Evolutionary conservation across 2,797 vertebrate species (phyloP), one percentile per base, ranked within the genome.

Genomic region (Silurus lanzhouensis): DNA sequence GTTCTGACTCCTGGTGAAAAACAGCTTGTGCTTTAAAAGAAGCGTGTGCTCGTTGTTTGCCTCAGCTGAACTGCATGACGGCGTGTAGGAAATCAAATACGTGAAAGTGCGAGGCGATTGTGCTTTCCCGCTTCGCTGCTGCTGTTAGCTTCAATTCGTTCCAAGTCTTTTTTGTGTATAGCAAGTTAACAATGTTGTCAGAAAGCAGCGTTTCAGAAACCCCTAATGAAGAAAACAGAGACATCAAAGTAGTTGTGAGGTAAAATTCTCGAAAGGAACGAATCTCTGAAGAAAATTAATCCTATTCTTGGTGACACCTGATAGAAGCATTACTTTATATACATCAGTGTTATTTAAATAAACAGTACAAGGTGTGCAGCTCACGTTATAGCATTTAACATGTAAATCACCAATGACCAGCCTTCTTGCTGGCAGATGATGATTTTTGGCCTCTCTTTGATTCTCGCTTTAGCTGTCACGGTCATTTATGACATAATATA

Each of bases 1-100:
- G 19, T 60, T 71, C 38, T 68, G 66, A 80, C 83, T 83, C 46
- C 38, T 46, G 46, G 31, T 44, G 74, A 31, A 58, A 31, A 79
- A 58, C 52, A 77, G 74, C 58, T 68, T 60, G 64, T 19, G 74
- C 61, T 44, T 19, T 55, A 81, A 80, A 19, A 19, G 58, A 25
- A 68, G 14, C 14, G 15, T 57, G 60, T 80, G 67, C 57, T 55
- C 52, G 14, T 17, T 64, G 27, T 31, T 31, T 20, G 44, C 27
- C 25, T 38, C 4, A 70, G 22, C 58, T 20, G 60, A 48, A 66
- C 58, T 22, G 25, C 38, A 31, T 79, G 76, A 57, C 58, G 44
- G 76, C 58, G 46, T 46, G 58, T 14, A 46, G 12, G 55, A 77
- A 58, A 77, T 76, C 52, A 55, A 75, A 55, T 25, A 38, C 27